Base-by-base conservation (phyloP, 2,797 vertebrate genomes). In the Poeciliopsis infans region DNA sequence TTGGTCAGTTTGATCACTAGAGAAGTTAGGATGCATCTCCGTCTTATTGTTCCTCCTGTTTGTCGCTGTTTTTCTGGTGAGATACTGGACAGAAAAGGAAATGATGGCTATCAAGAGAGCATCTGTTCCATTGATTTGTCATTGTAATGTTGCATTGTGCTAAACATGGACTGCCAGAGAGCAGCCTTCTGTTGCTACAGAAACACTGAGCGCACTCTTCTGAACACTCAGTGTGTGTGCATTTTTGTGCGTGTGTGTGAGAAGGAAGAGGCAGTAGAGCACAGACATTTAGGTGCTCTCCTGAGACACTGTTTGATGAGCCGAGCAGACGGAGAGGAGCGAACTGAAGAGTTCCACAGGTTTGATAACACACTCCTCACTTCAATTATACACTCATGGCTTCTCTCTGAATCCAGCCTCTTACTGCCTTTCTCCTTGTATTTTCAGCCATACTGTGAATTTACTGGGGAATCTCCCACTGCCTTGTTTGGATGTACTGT, bases 271-370 rank as follows among this genome's bases (percentile, higher is more conserved):
- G 94, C 97, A 83, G 96, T 95, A 72, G 89, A 95, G 45, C 98
- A 96, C 95, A 94, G 96, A 86, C 96, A 95, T 92, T 82, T 99
- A 87, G 97, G 95, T 25, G 97, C 96, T 61, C 95, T 98, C 23
- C 94, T 99, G 86, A 97, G 97, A 87, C 96, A 97, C 91, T 98
- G 97, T 89, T 92, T 99, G 70, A 94, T 97, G 96, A 95, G 96
- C 84, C 86, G 76, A 6, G 95, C 97, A 0, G 97, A 97, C 0
- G 97, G 96, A 69, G 97, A 98, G 73, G 97, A 98, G 69, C 92
- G 94, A 33, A 98, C 97, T 0, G 97, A 98, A 81, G 97, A 99
- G 88, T 96, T 98, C 87, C 97, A 97, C 82, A 97, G 97, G 98
- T 98, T 77, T 82, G 79, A 46, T 39, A 15, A 57, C 25, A 18